Evolutionary conservation across 2,797 vertebrate genomes (phyloP), one percentile per base, ranked within the genome.

Genomic region (Enteromius argenteus): DNA sequence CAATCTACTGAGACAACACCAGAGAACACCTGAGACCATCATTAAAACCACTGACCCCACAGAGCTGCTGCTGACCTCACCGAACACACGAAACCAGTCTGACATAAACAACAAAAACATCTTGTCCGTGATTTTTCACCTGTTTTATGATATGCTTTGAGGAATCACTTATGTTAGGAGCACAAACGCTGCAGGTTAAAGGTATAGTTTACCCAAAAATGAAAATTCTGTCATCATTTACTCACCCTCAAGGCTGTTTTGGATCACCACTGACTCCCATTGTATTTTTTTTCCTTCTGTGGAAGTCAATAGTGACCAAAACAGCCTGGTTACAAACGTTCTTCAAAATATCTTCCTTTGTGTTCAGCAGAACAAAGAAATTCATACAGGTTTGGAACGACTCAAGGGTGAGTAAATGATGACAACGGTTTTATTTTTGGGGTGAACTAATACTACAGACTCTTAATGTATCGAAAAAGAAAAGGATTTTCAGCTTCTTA

Each of bases 1-100:
- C 74, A 73, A 49, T 85, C 60, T 85, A 80, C 60, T 79, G 79
- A 85, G 67, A 87, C 80, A 85, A 74, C 64, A 62, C 72, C 44
- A 39, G 17, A 82, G 51, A 72, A 60, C 83, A 82, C 60, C 83
- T 84, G 79, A 21, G 71, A 78, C 23, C 27, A 23, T 58, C 21
- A 76, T 58, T 58, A 76, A 42, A 62, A 44, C 5, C 5, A 44
- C 56, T 62, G 35, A 77, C n/a, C 75, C n/a, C 8, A 62, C 7
- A 62, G n/a, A 44, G 19, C 72, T 56, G 11, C 8, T 0, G n/a
- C 19, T 56, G 73, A 76, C 32, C 73, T 76, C 73, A 58, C 64
- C 6, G 1, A 56, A 75, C 49, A 75, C n/a, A 17, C 21, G 37
- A 23, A 74, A 37, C 35, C 51, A 75, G 32, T 1, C 30, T 21